Evolutionary conservation across 1,140 invertebrate genomes (phyloP).

Genomic region (Halesus radiatus): DNA sequence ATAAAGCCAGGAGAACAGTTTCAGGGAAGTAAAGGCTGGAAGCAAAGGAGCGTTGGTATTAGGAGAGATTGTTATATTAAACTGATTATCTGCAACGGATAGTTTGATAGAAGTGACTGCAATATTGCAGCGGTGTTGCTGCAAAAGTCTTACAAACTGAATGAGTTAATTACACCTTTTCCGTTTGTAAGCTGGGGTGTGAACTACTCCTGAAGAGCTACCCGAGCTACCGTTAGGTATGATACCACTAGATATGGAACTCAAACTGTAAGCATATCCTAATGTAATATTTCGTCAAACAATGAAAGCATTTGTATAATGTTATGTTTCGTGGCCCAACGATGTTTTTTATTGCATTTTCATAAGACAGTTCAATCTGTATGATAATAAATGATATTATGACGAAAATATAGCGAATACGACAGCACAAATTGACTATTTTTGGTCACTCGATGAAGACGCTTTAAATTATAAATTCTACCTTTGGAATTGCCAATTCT

Average conservation of each 20-base stretch:
- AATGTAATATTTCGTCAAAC: no score
- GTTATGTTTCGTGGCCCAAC: no score
- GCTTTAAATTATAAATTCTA: no score
- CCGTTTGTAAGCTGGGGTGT: background rate
- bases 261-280: background rate
- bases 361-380: no score
- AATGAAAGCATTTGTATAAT: no score
- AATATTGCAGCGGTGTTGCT: background rate
- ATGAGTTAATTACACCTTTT: background rate
- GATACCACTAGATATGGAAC: slow-evolving; percentile 16
- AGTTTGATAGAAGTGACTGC: background rate
- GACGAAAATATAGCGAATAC: no score
- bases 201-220: background rate
- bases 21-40: background rate
- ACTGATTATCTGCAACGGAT: background rate
- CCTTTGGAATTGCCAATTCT: no score
- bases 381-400: no score
- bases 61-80: background rate
- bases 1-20: background rate
- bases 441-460: no score
- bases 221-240: background rate
- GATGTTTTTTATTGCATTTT: no score
- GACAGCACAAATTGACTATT: no score
- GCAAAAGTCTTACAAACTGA: background rate
- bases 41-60: background rate